phyloP scores from a whole-genome alignment of 2,888 invertebrate species.

The Zaprionus bogoriensis region DNA sequence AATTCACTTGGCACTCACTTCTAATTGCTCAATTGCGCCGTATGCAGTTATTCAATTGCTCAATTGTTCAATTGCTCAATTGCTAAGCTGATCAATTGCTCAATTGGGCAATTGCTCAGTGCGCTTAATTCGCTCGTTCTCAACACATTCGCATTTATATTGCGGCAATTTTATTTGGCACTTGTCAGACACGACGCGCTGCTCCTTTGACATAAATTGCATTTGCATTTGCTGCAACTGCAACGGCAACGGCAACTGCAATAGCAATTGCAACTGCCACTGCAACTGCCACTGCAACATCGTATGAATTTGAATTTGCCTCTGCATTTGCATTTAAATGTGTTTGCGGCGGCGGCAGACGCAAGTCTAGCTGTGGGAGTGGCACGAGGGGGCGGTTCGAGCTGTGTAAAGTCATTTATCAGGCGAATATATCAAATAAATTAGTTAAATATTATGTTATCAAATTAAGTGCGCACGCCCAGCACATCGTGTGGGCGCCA shows the following conservation, averaged over 20 bases:
- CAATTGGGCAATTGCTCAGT: slow-evolving; percentile 28
- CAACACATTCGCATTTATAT: slow-evolving; percentile 60
- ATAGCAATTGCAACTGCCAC: slow-evolving; percentile 12
- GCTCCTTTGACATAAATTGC: slow-evolving; percentile 60
- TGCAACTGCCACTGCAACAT: too few relatives aligned
- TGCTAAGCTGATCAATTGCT: slow-evolving; percentile 14
- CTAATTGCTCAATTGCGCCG: slow-evolving; percentile 30
- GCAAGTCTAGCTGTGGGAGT: too few relatives aligned
- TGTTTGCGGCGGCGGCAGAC: neutral
- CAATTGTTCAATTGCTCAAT: slow-evolving; percentile 15
- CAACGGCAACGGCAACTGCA: slow-evolving; percentile 9
- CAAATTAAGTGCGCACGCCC: slow-evolving; percentile 55
- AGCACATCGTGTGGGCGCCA: neutral
- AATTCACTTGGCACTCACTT: slow-evolving; percentile 3
- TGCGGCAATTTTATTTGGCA: slow-evolving; percentile 59
- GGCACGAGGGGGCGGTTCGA: neutral
- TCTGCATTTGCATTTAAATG: slow-evolving; percentile 22
- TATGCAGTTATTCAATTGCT: neutral
- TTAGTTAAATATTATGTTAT: slow-evolving; percentile 72
- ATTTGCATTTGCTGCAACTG: slow-evolving; percentile 36
- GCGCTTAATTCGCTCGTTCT: slow-evolving; percentile 31
- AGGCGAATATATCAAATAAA: slow-evolving; percentile 62
- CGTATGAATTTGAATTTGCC: slow-evolving; percentile 8
- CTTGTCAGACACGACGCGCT: slow-evolving; percentile 23
- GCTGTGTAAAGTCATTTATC: slow-evolving; percentile 53